Conservation (phyloP, 2,797 vertebrate genomes). For the Anomalospiza imberbis region DNA sequence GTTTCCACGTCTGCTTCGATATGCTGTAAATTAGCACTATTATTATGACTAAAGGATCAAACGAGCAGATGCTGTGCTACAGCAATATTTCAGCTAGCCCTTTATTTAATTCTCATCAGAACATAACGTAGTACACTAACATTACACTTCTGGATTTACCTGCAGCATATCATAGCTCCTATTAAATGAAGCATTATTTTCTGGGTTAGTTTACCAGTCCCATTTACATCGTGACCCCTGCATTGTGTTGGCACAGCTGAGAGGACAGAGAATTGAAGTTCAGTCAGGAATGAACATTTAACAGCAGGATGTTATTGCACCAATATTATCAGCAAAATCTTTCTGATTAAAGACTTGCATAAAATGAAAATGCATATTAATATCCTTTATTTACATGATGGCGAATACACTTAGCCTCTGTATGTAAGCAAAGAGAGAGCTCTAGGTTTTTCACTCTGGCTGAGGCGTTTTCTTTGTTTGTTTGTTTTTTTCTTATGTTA, state of each 20-base stretch:
- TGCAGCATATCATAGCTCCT: background rate
- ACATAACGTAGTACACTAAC: background rate
- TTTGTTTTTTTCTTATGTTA: background rate
- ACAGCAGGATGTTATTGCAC: background rate
- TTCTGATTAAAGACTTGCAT: background rate
- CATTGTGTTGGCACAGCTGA: background rate
- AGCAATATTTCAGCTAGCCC: conserved; percentile 59
- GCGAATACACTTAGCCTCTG: background rate
- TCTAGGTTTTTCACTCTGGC: background rate
- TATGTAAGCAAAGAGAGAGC: background rate
- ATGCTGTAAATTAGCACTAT: conserved; percentile 35
- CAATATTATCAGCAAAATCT: background rate
- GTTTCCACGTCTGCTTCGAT: conserved; percentile 1
- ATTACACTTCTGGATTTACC: background rate
- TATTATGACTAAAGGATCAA: conserved; percentile 58
- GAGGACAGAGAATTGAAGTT: background rate
- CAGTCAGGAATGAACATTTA: background rate
- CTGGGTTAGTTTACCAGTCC: background rate
- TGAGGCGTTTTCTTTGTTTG: accelerated
- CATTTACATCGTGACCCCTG: background rate
- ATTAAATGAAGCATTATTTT: background rate
- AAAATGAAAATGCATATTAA: background rate
- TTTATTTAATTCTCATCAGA: conserved; percentile 53
- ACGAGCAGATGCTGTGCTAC: conserved; percentile 56
- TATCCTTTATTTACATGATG: background rate